phyloP scores from a whole-genome alignment of 2,797 vertebrate genomes.

The Spheniscus humboldti region DNA sequence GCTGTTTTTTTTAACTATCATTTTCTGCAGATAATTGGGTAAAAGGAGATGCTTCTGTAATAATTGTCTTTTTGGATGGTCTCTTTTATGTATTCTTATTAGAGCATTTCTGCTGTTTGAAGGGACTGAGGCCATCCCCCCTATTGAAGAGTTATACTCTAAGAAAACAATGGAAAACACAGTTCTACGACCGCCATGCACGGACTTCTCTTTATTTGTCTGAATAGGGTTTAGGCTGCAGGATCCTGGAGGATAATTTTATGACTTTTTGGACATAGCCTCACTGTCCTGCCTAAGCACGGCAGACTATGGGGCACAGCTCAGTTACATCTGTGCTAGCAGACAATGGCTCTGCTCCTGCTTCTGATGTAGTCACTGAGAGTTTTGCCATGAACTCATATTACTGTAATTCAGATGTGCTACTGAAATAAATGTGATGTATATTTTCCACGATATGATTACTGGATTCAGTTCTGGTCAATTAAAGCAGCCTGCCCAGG shows the following conservation, averaged over 20 bases:
- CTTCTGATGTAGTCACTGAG: neutral
- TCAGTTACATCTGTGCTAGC: neutral
- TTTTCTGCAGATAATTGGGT: neutral
- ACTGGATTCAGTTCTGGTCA: conserved; percentile 58
- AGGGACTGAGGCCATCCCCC: neutral
- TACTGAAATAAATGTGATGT: conserved; percentile 47
- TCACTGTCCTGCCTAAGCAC: neutral
- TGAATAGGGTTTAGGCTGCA: neutral
- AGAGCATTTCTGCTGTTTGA: neutral
- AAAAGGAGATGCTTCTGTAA: neutral
- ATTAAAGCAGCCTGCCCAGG: conserved; percentile 39
- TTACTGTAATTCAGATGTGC: conserved; percentile 34
- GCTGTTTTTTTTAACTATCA: neutral
- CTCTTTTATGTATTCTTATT: neutral
- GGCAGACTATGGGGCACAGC: neutral
- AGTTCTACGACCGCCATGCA: neutral
- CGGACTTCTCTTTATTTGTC: neutral
- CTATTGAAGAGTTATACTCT: neutral
- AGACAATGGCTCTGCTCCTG: conserved; percentile 12
- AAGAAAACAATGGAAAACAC: neutral
- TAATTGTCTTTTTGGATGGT: neutral
- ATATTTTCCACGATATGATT: conserved; percentile 55
- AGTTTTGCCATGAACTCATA: conserved; percentile 13
- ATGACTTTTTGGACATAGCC: neutral
- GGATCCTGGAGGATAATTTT: neutral